phyloP scores from a whole-genome alignment of 2,888 invertebrate species.

The Luperina nickerlii region DNA sequence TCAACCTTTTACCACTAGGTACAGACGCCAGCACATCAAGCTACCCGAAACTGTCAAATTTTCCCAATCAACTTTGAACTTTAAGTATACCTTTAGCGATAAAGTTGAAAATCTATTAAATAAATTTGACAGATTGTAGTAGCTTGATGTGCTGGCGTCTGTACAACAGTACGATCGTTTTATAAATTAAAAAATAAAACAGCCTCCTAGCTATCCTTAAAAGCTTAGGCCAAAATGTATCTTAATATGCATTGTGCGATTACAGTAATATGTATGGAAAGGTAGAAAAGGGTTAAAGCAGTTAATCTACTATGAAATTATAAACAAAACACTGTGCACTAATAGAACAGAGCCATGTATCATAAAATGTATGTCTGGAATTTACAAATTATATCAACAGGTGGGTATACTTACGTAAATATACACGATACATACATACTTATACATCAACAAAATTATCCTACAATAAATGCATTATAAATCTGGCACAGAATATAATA shows the following conservation, averaged over 20 bases:
- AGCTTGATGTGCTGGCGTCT: too few relatives aligned
- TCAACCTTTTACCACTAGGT: neutral
- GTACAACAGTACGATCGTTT: neutral
- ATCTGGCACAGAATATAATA: conserved; percentile 49
- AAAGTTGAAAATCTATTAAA: too few relatives aligned
- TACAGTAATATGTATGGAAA: neutral
- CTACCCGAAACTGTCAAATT: too few relatives aligned
- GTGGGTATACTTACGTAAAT: conserved; percentile 14
- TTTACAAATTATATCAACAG: conserved; percentile 29
- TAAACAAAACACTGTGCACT: conserved; percentile 34
- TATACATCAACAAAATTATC: conserved; percentile 36
- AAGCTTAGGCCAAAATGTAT: conserved; percentile 24
- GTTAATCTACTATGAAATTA: neutral
- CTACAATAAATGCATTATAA: conserved; percentile 55
- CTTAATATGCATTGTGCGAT: neutral
- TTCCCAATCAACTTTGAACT: too few relatives aligned
- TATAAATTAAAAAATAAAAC: neutral
- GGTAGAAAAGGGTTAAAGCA: neutral
- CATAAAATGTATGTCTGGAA: conserved; percentile 24
- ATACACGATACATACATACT: conserved; percentile 14
- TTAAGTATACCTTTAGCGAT: too few relatives aligned
- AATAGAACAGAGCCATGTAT: neutral
- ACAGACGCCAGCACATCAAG: neutral
- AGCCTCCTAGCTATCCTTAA: neutral
- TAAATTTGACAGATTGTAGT: too few relatives aligned